phyloP scores from a whole-genome alignment of 2,888 invertebrate genomes.

The Carterocephalus palaemon region DNA sequence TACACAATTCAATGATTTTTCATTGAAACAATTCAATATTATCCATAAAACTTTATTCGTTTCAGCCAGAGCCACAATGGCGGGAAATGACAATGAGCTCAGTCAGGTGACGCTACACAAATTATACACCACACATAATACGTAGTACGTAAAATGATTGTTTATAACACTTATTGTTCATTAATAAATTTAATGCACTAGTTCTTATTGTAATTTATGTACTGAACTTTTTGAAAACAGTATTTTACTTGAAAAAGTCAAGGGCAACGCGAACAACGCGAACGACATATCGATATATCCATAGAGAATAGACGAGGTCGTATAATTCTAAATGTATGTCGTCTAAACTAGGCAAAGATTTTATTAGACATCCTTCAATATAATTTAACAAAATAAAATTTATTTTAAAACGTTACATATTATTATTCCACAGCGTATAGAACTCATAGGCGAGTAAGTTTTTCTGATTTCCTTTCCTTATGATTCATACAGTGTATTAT shows the following conservation, averaged over 20 bases:
- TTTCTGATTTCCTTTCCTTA: too few relatives aligned
- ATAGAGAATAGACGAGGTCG: conserved; percentile 50
- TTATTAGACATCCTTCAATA: conserved; percentile 2
- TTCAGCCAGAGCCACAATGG: conserved; percentile 73
- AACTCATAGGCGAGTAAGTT: too few relatives aligned
- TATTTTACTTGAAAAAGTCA: conserved; percentile 65
- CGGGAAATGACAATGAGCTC: conserved; percentile 79
- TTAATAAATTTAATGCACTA: conserved; percentile 27
- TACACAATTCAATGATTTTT: conserved; percentile 46
- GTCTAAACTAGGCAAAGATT: not conserved
- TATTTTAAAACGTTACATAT: too few relatives aligned
- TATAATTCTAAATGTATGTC: conserved; percentile 2
- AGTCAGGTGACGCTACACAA: conserved; percentile 77
- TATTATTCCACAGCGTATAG: too few relatives aligned
- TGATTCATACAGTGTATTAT: too few relatives aligned
- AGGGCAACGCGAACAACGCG: conserved; percentile 62
- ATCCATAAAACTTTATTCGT: conserved; percentile 42
- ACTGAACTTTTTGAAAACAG: conserved; percentile 59
- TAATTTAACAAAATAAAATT: too few relatives aligned
- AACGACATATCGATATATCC: conserved; percentile 57
- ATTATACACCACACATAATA: conserved; percentile 45
- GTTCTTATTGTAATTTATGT: conserved; percentile 39
- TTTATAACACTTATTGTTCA: conserved; percentile 40
- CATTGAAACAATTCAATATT: conserved; percentile 47
- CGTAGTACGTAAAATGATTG: conserved; percentile 40